phyloP scores from a whole-genome alignment of 2,888 invertebrate genomes.

The Cephus rjabovi region DNA sequence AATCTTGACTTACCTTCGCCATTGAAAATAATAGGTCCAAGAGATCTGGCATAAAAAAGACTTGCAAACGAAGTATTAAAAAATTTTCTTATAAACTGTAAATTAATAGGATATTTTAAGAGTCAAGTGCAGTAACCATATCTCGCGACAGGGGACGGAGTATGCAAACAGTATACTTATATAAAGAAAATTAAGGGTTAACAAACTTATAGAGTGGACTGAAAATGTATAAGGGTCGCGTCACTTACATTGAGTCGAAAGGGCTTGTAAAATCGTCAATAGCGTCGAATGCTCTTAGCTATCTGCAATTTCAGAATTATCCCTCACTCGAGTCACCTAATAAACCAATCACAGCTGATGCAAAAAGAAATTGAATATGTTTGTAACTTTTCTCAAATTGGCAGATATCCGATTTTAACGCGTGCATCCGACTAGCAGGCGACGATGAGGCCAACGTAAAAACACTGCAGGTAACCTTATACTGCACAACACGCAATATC shows the following conservation, averaged over 20 bases:
- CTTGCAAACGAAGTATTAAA: too few species aligned
- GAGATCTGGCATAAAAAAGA: too few species aligned
- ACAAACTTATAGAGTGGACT: too few species aligned
- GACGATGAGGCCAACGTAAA: not conserved
- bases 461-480: not conserved
- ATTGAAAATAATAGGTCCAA: too few species aligned
- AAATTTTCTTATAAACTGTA: constrained; percentile 26
- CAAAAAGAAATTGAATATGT: constrained; percentile 16
- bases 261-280: constrained; percentile 40
- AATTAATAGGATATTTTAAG: constrained; percentile 46
- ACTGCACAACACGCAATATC: not conserved
- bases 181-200: not conserved
- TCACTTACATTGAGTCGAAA: not conserved
- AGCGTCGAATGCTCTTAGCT: not conserved
- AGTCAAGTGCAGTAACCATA: constrained; percentile 37
- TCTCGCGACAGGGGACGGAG: not conserved
- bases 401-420: constrained; percentile 7
- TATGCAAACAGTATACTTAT: too few species aligned
- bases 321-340: constrained; percentile 52
- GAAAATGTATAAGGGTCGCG: too few species aligned
- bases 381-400: constrained; percentile 7
- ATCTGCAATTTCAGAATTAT: constrained; percentile 30
- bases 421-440: not conserved
- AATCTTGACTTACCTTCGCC: too few species aligned
- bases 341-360: constrained; percentile 58